Base-by-base conservation (phyloP, 2,113 vertebrate genomes). In the Xiphophorus hellerii region DNA sequence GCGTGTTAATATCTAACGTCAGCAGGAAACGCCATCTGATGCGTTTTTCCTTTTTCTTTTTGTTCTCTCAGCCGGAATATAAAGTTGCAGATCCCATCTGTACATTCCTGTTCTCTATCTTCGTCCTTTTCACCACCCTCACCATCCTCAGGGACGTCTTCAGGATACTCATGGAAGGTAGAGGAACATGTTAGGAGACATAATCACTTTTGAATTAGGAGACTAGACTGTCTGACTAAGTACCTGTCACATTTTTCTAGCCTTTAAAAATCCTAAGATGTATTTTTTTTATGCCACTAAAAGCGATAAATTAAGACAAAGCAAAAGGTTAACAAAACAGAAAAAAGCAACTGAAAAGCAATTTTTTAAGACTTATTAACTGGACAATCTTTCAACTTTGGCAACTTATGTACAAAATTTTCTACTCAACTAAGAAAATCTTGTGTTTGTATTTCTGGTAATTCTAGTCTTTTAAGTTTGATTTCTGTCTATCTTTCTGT, bases 151-250 rank as follows among this genome's bases (percentile, higher is more conserved):
- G 93, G 39, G 98, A 99, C 0, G 96, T 99, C 74, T 96, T 99
- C 81, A 95, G 95, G 66, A 96, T 99, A 80, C 96, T 99, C 80
- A 96, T 99, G 96, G 98, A 99, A 95, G 98, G 98, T 98, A 93
- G 7, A 42, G 70, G 8, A 69, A 58, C 1, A 42, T 42, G 39
- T 15, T 4, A 42, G 3, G 4, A 17, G 12, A 51, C 37, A 71
- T 69, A 17, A 39, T 33, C 69, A 5, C 27, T 70, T 69, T 3
- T 25, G 20, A 42, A n/a, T 25, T 27, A n/a, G 25, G n/a, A 20
- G 17, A 6, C 44, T 17, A 0, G 5, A 20, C 17, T 5, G 4
- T 20, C 17, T 48, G 44, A 17, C 14, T 17, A 48, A 20, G 17
- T 48, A 48, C 4, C 17, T 48, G 17, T 17, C 44, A 48, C 44